These are phyloP conservation scores for Schlechtendalia chinensis DNA, from an alignment of 1,140 invertebrate species.

Conservation along the genomic window DNA sequence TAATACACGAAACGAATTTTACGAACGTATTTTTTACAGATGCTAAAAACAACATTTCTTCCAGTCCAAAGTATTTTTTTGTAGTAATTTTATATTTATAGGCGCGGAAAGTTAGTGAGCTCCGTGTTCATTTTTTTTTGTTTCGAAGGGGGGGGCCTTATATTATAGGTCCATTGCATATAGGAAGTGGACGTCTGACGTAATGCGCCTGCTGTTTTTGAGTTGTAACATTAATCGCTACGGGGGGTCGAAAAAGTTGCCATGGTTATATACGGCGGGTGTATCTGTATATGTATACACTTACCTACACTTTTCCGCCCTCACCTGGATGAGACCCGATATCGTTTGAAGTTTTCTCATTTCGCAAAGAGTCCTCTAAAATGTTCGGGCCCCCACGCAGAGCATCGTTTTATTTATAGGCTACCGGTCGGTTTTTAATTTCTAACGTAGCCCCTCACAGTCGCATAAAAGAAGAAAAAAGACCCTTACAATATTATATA, in stretches of 20 bases:
- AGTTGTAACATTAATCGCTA: constrained; percentile 35
- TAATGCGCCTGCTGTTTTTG: constrained; percentile 44
- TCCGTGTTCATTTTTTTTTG: background rate
- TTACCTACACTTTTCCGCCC: constrained; percentile 12
- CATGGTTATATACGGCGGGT: background rate
- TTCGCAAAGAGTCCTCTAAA: constrained; percentile 45
- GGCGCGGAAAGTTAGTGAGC: constrained; percentile 8
- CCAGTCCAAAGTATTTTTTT: constrained; percentile 19
- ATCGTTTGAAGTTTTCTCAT: constrained; percentile 50
- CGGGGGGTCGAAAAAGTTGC: constrained; percentile 39
- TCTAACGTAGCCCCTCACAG: background rate
- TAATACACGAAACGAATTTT: constrained; percentile 10
- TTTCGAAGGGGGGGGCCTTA: background rate
- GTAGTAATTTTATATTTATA: constrained; percentile 39
- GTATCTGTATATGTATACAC: background rate
- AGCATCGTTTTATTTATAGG: constrained; percentile 46
- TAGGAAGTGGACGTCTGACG: constrained; percentile 13
- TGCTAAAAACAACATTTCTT: constrained; percentile 18
- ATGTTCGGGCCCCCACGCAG: background rate
- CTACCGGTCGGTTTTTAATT: constrained; percentile 35
- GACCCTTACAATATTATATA: background rate
- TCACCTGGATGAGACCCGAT: constrained; percentile 31
- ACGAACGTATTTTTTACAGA: constrained; percentile 18
- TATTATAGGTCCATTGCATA: constrained; percentile 31
- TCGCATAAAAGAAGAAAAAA: background rate